Evolutionary conservation across 2,797 vertebrate genomes (phyloP).

Genomic region (Pseudopleuronectes americanus): DNA sequence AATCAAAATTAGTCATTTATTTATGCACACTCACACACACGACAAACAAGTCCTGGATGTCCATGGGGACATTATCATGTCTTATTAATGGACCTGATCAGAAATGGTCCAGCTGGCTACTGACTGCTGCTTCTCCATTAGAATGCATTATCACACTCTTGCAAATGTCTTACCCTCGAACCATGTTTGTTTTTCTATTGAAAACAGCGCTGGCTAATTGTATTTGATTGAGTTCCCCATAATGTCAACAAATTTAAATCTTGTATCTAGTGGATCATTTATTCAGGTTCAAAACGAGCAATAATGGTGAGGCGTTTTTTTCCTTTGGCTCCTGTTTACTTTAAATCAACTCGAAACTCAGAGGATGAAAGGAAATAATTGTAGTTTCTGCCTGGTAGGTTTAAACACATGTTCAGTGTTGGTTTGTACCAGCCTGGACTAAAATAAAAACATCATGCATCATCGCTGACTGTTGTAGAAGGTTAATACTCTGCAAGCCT

Average conservation of each 20-base stretch:
- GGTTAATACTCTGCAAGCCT: no score
- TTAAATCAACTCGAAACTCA: background rate
- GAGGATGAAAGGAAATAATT: background rate
- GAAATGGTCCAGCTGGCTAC: constrained; percentile 62
- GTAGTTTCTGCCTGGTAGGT: background rate
- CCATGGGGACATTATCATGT: constrained; percentile 65
- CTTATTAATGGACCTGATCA: constrained; percentile 69
- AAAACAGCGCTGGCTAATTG: constrained; percentile 50
- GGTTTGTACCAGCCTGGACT: background rate
- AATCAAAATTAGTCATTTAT: constrained; percentile 61
- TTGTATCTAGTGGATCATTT: constrained; percentile 37
- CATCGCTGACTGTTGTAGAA: background rate
- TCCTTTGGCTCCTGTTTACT: background rate
- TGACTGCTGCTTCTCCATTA: constrained; percentile 63
- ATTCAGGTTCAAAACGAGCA: constrained; percentile 42
- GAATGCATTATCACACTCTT: constrained; percentile 75
- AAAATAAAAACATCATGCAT: constrained; percentile 8
- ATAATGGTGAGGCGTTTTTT: constrained; percentile 17
- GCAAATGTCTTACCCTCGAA: constrained; percentile 67
- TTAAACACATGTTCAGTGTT: background rate
- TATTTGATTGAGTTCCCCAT: constrained; percentile 36
- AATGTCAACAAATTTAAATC: constrained; percentile 35
- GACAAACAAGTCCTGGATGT: constrained; percentile 56
- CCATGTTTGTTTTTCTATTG: constrained; percentile 64
- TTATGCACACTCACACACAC: constrained; percentile 65